These are phyloP conservation scores for Drosophila peninsularis DNA, from an alignment of 2,888 invertebrate genomes.

Conservation along the genomic window DNA sequence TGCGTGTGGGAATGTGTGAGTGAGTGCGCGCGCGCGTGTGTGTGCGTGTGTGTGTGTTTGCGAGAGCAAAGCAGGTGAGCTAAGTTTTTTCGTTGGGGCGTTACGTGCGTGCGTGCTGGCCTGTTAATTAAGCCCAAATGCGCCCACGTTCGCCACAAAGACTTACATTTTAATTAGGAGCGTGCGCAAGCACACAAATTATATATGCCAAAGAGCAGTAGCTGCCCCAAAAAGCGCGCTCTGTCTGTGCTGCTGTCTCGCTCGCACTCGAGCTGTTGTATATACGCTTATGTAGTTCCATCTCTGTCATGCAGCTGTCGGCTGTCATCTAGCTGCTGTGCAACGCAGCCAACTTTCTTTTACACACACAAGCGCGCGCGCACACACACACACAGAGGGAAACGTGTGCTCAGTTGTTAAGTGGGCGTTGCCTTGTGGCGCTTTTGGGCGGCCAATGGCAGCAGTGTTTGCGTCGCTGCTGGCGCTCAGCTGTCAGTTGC, in stretches of 20 bases:
- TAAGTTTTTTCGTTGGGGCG: slow-evolving; percentile 53
- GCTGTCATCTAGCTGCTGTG: slow-evolving; percentile 51
- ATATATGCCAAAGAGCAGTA: slow-evolving; percentile 38
- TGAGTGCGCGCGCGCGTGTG: background rate
- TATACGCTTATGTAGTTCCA: slow-evolving; percentile 18
- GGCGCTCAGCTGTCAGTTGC: slow-evolving; percentile 63
- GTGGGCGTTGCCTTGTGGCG: slow-evolving; percentile 74
- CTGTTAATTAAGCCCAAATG: slow-evolving; percentile 68
- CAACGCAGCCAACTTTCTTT: slow-evolving; percentile 66
- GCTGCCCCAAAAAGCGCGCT: slow-evolving; percentile 28
- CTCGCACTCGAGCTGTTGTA: background rate
- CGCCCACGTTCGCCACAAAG: slow-evolving; percentile 48
- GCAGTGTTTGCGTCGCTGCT: slow-evolving; percentile 62
- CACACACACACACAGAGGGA: slow-evolving; percentile 13
- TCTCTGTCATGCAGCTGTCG: slow-evolving; percentile 37
- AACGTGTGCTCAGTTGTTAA: slow-evolving; percentile 41
- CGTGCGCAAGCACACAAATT: slow-evolving; percentile 24
- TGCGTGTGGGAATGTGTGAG: background rate
- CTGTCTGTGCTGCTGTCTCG: background rate
- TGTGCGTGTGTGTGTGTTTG: slow-evolving; percentile 21
- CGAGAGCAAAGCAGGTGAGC: slow-evolving; percentile 54
- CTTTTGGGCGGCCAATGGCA: slow-evolving; percentile 68
- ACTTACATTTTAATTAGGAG: slow-evolving; percentile 53
- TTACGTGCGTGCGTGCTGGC: slow-evolving; percentile 51
- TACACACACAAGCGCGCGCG: slow-evolving; percentile 52